Percentiles rank a stretch among this genome's conserved stretches.
Evolutionary conservation across 2,888 invertebrate genomes (phyloP).

Genomic region (Scrobipalpa costella): DNA sequence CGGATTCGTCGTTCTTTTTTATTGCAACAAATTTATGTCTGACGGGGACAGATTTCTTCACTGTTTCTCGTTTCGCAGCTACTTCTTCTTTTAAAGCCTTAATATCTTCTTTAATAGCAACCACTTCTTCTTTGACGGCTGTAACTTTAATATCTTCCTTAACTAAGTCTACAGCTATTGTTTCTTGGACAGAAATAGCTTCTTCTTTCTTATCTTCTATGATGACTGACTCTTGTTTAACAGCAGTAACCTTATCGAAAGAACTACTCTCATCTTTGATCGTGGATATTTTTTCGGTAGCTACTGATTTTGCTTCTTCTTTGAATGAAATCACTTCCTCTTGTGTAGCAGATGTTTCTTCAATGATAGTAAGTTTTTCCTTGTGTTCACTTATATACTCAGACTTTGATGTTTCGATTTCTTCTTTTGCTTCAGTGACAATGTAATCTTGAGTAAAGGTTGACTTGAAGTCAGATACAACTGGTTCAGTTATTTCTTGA

Average conservation of each 20-base stretch:
- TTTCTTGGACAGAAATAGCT: conserved; percentile 20
- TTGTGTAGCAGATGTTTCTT: not conserved
- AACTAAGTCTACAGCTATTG: conserved; percentile 30
- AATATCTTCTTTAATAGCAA: not conserved
- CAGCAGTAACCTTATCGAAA: not conserved
- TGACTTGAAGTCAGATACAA: not conserved
- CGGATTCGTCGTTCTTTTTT: conserved; percentile 25
- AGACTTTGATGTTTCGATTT: conserved; percentile 35
- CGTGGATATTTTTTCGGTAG: not conserved
- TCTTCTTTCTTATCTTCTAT: not conserved
- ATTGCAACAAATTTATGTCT: not conserved
- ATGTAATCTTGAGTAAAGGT: conserved; percentile 8
- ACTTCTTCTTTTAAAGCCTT: not conserved
- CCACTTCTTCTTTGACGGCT: conserved; percentile 30
- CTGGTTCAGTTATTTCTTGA: conserved; percentile 22
- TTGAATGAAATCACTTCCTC: not conserved
- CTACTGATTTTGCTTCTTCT: not conserved
- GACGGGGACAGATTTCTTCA: conserved; percentile 10
- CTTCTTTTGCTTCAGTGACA: conserved; percentile 33
- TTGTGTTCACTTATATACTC: not conserved
- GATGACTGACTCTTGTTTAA: not conserved
- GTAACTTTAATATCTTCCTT: conserved; percentile 34
- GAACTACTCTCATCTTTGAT: conserved; percentile 12
- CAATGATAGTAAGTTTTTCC: not conserved
- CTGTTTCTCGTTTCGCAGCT: not conserved